Evolutionary conservation across 2,797 vertebrate genomes (phyloP).

Genomic region (Poeciliopsis paucimaculata): DNA sequence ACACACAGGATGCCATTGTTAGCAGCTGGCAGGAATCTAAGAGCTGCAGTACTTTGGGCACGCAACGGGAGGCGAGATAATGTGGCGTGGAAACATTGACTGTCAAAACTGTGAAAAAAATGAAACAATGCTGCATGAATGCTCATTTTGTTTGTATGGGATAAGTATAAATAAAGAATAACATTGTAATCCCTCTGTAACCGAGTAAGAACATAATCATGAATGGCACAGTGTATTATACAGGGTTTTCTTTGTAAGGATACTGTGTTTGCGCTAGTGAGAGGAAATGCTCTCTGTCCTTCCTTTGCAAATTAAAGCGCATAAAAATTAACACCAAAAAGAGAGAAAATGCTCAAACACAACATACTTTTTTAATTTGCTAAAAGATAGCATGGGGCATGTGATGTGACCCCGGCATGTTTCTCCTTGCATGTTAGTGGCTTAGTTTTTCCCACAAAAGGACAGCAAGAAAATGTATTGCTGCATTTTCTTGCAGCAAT

Average conservation of each 20-base stretch:
- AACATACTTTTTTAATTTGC: background rate
- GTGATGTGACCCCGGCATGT: background rate
- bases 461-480: background rate
- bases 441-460: background rate
- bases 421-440: background rate
- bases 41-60: slow-evolving; percentile 63
- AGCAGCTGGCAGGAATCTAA: slow-evolving; percentile 75
- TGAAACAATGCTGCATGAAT: slow-evolving; percentile 58
- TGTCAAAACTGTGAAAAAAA: slow-evolving; percentile 55
- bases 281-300: background rate
- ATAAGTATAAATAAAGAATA: slow-evolving; percentile 30
- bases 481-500: background rate
- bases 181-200: slow-evolving; percentile 25
- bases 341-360: background rate
- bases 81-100: slow-evolving; percentile 52
- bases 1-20: slow-evolving; percentile 74
- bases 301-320: background rate
- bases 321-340: background rate
- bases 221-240: background rate
- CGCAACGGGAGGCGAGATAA: slow-evolving; percentile 55
- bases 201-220: slow-evolving; percentile 8
- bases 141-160: slow-evolving; percentile 31
- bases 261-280: background rate
- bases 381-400: background rate
- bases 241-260: background rate